phyloP scores from a whole-genome alignment of 2,888 invertebrate genomes.

The Labia minor region DNA sequence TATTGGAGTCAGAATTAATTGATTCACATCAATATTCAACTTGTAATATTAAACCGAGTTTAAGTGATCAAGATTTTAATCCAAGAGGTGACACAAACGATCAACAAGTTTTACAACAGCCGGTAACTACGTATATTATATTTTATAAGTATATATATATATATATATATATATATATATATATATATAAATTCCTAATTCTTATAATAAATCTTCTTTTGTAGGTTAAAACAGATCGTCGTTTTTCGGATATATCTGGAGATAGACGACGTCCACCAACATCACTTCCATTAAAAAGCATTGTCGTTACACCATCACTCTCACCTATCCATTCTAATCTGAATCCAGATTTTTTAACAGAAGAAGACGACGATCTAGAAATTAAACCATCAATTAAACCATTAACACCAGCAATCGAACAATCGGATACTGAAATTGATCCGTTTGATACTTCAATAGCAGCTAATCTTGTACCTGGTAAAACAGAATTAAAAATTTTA shows the following conservation, averaged over 20 bases:
- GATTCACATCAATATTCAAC: constrained; percentile 39
- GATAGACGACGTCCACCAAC: constrained; percentile 20
- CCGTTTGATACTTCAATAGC: constrained; percentile 80
- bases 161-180: no score
- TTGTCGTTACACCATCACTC: constrained; percentile 18
- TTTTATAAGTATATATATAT: no score
- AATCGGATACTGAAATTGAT: constrained; percentile 45
- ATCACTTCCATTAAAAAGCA: constrained; percentile 19
- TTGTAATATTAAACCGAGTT: constrained; percentile 26
- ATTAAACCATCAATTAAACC: constrained; percentile 33
- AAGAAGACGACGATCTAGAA: constrained; percentile 17
- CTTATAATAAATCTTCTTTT: background rate
- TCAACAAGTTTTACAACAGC: background rate
- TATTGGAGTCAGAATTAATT: constrained; percentile 64
- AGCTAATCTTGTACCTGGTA: constrained; percentile 59
- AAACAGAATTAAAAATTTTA: constrained; percentile 62
- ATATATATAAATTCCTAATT: background rate
- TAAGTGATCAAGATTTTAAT: constrained; percentile 32
- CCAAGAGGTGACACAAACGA: constrained; percentile 24
- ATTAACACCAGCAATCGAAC: constrained; percentile 34
- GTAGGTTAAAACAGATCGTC: background rate
- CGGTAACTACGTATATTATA: no score
- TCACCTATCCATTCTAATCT: background rate
- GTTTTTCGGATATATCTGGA: constrained; percentile 24
- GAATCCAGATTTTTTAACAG: background rate